phyloP scores from a whole-genome alignment of 2,888 invertebrate species.

The Lycocerus yunnanus region DNA sequence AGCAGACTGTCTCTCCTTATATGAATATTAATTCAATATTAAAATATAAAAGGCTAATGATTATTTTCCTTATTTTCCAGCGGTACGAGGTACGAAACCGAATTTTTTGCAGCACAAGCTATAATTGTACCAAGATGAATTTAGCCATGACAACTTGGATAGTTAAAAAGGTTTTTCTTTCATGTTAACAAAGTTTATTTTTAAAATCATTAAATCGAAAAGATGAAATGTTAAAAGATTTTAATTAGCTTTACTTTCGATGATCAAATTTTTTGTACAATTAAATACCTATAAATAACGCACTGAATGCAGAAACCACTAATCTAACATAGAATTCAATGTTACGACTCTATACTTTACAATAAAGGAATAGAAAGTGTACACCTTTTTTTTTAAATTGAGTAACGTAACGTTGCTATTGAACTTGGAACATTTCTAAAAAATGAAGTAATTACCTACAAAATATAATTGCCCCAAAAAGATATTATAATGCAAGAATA shows the following conservation, averaged over 20 bases:
- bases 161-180: not conserved
- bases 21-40: not conserved
- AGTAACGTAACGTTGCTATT: not conserved
- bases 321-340: not conserved
- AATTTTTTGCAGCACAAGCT: not conserved
- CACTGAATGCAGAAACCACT: not conserved
- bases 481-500: not conserved
- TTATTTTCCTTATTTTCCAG: not conserved
- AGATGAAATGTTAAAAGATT: not conserved
- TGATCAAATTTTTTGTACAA: not conserved
- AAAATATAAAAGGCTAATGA: not conserved
- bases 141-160: not conserved
- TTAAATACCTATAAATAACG: not conserved
- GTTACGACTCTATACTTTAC: not conserved
- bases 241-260: not conserved
- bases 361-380: not conserved
- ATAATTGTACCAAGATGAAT: not conserved
- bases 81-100: not conserved
- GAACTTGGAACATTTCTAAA: not conserved
- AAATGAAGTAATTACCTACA: slow-evolving; percentile 2
- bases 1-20: not conserved
- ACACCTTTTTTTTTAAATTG: not conserved
- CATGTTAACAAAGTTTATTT: not conserved
- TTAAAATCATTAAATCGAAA: not conserved
- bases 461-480: not conserved